Conservation (phyloP, 2,888 invertebrate species). For the Belgica antarctica region DNA sequence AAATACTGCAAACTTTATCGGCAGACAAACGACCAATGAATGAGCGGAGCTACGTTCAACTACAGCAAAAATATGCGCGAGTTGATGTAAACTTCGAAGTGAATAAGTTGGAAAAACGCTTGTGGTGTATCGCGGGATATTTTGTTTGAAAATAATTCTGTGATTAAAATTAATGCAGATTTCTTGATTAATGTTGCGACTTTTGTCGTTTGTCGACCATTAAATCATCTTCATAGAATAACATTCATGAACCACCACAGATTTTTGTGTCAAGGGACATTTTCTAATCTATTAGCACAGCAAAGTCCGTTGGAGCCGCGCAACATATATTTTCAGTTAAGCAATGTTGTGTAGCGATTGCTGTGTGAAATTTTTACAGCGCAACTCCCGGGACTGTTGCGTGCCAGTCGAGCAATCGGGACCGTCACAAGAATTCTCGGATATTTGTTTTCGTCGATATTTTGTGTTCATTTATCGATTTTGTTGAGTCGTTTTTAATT, state of each 20-base stretch:
- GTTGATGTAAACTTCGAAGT: not conserved
- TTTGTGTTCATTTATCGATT: slow-evolving; percentile 40
- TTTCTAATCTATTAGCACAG: too few species aligned
- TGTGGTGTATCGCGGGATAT: too few species aligned
- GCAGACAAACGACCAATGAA: slow-evolving; percentile 17
- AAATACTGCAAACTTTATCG: slow-evolving; percentile 21
- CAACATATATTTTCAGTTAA: too few species aligned
- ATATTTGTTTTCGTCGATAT: slow-evolving; percentile 24
- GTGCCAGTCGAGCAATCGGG: not conserved
- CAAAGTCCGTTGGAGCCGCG: too few species aligned
- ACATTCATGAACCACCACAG: not conserved
- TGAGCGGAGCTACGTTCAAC: not conserved
- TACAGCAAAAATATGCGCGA: not conserved
- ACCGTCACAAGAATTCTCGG: not conserved
- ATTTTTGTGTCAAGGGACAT: too few species aligned
- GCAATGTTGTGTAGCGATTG: not conserved
- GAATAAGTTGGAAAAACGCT: too few species aligned
- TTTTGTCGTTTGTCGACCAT: not conserved
- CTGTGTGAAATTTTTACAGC: too few species aligned
- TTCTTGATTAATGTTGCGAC: not conserved
- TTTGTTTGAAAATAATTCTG: too few species aligned
- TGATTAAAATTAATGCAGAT: not conserved
- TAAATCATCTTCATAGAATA: not conserved
- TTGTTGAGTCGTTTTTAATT: slow-evolving; percentile 18
- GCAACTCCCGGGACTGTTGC: not conserved